Evolutionary conservation across 2,797 vertebrate genomes (phyloP), one percentile per base, ranked within the genome.

Genomic region (Gastrophryne carolinensis): DNA sequence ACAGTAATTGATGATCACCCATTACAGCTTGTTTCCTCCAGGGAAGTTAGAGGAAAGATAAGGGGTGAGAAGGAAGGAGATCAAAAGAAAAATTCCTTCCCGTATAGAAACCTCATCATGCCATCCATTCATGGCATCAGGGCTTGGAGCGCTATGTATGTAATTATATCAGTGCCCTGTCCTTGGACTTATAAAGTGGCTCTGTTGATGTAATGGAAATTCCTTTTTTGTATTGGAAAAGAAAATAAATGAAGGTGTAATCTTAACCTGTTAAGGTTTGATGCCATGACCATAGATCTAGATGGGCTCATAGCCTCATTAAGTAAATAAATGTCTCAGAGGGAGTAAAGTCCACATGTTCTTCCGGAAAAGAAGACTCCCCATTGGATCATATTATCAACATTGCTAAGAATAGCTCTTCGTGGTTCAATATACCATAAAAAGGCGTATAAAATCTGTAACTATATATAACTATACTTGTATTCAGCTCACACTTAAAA

Each of bases 361-460:
- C 56, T 44, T 49, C 23, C 3, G 24, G 27, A 26, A 17, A 15
- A 64, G 6, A 23, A 60, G n/a, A 21, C 44, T 15, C 30, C 49
- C 10, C 47, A 70, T 47, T 10, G 4, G 3, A 29, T 9, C 9
- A 41, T 73, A 58, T 65, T 73, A 73, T 65, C 72, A 44, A 19
- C 1, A 3, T 6, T 9, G 17, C 27, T 65, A 44, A 56, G 13
- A 19, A 64, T 32, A 56, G 24, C 27, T 3, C n/a, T 37, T 62
- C 57, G 57, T 26, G 15, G 37, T 27, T 15, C 7, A 5, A 32
- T 5, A 13, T 5, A 12, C 11, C 35, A n/a, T n/a, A n/a, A n/a
- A n/a, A n/a, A n/a, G n/a, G n/a, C n/a, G n/a, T n/a, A n/a, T n/a
- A n/a, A n/a, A n/a, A n/a, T n/a, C n/a, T n/a, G n/a, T n/a, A n/a